Evolutionary conservation across 1,140 invertebrate genomes (phyloP).

Genomic region (Uloborus diversus): DNA sequence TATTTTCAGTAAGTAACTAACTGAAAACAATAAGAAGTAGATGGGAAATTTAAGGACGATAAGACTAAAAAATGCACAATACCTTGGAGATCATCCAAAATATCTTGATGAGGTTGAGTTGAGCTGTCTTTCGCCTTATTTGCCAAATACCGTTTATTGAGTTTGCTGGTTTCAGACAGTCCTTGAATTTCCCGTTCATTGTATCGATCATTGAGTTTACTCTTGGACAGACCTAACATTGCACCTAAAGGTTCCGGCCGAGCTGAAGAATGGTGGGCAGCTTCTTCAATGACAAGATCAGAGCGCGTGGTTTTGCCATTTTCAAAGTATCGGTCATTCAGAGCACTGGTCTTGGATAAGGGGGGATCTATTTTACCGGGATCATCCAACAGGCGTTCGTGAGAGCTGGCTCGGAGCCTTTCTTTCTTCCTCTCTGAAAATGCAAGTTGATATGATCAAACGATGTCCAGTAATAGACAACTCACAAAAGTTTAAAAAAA

Average conservation of each 20-base stretch:
- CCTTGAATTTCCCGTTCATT: conserved; percentile 32
- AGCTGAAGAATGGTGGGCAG: background rate
- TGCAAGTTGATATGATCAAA: no score
- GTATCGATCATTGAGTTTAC: conserved; percentile 85
- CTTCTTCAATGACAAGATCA: conserved; percentile 68
- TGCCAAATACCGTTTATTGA: conserved; percentile 54
- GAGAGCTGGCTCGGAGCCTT: conserved; percentile 10
- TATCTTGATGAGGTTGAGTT: background rate
- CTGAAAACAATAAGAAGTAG: no score
- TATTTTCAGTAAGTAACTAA: no score
- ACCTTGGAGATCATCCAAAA: background rate
- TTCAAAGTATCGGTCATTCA: conserved; percentile 90
- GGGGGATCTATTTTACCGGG: conserved; percentile 6
- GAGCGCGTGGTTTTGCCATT: conserved; percentile 74
- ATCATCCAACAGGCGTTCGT: conserved; percentile 36
- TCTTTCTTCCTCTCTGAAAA: conserved; percentile 15
- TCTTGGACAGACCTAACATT: conserved; percentile 75
- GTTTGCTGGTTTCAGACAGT: conserved; percentile 57
- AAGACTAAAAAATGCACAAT: no score
- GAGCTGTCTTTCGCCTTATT: background rate
- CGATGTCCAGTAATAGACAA: no score
- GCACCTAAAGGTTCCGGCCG: background rate
- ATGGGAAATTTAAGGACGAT: no score
- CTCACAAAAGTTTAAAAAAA: no score
- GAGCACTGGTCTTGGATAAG: conserved; percentile 82